Conservation (phyloP, 2,113 vertebrate genomes). For the Spilogale gracilis region DNA sequence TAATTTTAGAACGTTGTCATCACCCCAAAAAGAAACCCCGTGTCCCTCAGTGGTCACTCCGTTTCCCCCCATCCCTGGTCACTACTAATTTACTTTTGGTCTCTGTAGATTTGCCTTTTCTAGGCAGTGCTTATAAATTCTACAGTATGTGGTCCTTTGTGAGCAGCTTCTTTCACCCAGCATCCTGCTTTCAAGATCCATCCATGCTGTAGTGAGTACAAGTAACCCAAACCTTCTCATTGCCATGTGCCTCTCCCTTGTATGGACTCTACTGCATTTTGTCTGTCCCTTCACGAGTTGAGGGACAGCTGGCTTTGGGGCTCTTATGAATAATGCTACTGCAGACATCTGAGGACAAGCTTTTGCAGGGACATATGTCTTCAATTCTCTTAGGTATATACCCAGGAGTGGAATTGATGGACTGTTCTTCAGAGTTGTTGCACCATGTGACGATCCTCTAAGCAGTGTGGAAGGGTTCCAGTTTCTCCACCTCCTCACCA, state of each 20-base stretch:
- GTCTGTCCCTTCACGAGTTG: not conserved
- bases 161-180: not conserved
- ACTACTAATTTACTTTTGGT: not conserved
- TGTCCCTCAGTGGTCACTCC: not conserved
- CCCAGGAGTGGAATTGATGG: not conserved
- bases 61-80: not conserved
- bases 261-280: accelerated
- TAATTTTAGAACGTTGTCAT: not conserved
- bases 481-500: not conserved
- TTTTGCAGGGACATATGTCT: not conserved
- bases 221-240: not conserved
- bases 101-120: not conserved
- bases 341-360: not conserved
- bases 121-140: not conserved
- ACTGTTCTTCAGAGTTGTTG: not conserved
- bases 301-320: not conserved
- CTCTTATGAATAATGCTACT: not conserved
- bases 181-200: not conserved
- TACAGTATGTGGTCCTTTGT: not conserved
- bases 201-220: not conserved
- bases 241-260: not conserved
- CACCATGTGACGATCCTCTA: not conserved
- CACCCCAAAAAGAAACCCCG: not conserved
- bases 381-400: not conserved
- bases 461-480: not conserved